Base-by-base conservation (phyloP, 2,888 invertebrate genomes). In the Drosophila tripunctata region DNA sequence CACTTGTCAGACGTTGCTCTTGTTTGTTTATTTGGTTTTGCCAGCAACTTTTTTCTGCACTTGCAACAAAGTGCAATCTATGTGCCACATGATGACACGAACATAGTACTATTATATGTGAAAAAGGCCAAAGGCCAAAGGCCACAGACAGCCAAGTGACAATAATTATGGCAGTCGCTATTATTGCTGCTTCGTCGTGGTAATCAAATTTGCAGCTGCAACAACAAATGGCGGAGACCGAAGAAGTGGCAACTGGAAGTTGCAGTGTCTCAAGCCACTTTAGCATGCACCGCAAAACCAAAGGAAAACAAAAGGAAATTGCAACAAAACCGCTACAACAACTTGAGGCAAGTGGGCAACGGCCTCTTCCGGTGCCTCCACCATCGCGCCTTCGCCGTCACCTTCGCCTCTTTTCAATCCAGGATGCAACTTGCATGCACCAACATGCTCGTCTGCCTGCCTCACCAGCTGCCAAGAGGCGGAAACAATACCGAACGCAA, bases 161-260 rank as follows among this genome's bases (percentile, higher is more conserved):
- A 81, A 77, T 81, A 81, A 79, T 79, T 81, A 81, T 77, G 72
- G 58, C 61, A 68, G 58, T 40, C 67, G 51, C 51, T 47, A 48
- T 67, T 58, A 63, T 63, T 51, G 36, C 64, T 51, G 36, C 64
- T 14, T 40, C 22, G 44, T 38, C 52, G 64, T 62, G 61, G 75
- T 81, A 79, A 79, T 79, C 82, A 79, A 79, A 79, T 81, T 79
- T 68, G 44, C 71, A 70, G 63, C 57, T 57, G 61, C 61, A 55
- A 57, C 27, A 10, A 50, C 31, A 47, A 65, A 63, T 50, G 40
- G 27, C 36, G 36, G 12, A 36, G 36, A 33, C 56, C 33, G 17
- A 24, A 41, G 33, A 55, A 55, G 50, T 50, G 44, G 58, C 66
- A 55, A 40, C 43, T 45, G 43, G 36, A 36, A 51, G 52, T 40